Conservation (phyloP, 2,888 invertebrate genomes). For the Callosobruchus maculatus region DNA sequence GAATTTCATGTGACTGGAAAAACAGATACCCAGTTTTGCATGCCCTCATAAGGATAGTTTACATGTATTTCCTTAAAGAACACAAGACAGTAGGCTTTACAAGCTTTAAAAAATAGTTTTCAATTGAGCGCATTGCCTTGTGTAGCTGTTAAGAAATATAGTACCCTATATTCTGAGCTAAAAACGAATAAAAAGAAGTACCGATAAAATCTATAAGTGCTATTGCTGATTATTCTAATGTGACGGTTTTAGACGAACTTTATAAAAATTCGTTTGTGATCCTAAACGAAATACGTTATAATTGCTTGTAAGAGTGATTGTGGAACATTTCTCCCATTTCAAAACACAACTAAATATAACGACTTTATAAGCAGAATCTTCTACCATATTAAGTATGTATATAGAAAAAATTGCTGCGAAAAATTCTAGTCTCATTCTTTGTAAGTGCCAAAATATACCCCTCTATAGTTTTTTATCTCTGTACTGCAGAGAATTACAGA, state of each 20-base stretch:
- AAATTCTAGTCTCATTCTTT: no score
- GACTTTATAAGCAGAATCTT: not conserved
- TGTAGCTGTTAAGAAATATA: not conserved
- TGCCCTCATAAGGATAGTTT: not conserved
- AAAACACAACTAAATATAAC: not conserved
- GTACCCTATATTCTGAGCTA: not conserved
- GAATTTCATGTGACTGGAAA: not conserved
- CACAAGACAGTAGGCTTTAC: not conserved
- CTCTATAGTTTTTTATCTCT: no score
- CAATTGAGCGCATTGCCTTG: not conserved
- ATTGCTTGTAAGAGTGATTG: not conserved
- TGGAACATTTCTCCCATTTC: not conserved
- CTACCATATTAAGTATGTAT: no score
- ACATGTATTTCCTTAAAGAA: not conserved
- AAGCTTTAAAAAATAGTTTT: not conserved
- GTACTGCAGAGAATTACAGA: no score
- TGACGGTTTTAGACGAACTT: not conserved
- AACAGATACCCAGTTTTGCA: no score
- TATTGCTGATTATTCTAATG: not conserved
- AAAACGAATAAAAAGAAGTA: not conserved
- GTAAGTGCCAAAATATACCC: no score
- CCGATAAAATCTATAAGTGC: not conserved
- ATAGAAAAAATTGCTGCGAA: no score
- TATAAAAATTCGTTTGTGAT: not conserved
- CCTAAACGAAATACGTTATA: not conserved